phyloP scores from a whole-genome alignment of 23 tunicate species.

The Phallusia fumigata region DNA sequence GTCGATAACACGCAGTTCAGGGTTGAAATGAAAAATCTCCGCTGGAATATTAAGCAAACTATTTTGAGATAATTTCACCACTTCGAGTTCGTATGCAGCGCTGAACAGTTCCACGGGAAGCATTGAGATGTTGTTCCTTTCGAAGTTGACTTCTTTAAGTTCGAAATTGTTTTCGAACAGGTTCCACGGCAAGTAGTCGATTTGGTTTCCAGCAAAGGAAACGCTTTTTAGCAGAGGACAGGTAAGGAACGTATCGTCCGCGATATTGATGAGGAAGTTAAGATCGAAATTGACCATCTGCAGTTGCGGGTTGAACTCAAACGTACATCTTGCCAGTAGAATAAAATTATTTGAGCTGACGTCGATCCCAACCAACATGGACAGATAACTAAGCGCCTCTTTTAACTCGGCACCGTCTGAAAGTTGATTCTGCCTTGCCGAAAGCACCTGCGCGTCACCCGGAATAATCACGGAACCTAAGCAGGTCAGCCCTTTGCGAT shows the following conservation, averaged over 20 bases:
- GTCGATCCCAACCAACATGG: neutral
- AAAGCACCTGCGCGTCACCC: neutral
- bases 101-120: neutral
- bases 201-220: neutral
- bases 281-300: conserved; percentile 10
- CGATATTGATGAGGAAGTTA: neutral
- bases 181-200: neutral
- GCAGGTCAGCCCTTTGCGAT: neutral
- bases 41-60: neutral
- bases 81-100: neutral
- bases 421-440: neutral
- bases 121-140: conserved; percentile 1
- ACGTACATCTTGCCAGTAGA: neutral
- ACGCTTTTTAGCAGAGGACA: neutral
- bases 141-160: neutral
- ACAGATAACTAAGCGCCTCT: conserved; percentile 1
- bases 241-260: neutral
- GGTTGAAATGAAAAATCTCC: neutral
- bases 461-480: neutral
- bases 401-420: neutral
- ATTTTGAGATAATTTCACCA: neutral
- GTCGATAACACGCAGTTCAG: neutral
- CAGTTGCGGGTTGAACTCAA: neutral
- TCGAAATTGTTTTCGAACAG: neutral
- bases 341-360: neutral